These are phyloP conservation scores for Orestias chungarensis DNA, from an alignment of 2,797 vertebrate genomes.

Conservation along the genomic window DNA sequence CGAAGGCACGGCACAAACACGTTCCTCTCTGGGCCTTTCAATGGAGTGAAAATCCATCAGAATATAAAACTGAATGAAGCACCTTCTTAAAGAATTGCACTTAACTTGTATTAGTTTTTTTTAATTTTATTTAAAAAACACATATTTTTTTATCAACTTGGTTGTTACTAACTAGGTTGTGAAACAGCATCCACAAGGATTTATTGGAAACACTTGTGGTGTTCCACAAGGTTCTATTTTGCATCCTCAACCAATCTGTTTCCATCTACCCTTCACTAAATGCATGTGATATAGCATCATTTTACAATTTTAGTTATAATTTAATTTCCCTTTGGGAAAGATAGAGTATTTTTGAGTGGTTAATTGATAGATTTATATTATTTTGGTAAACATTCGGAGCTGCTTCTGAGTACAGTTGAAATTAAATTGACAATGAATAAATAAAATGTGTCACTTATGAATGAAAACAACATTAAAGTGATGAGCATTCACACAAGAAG, in stretches of 20 bases:
- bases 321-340: no score
- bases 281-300: neutral
- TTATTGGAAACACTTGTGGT: neutral
- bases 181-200: neutral
- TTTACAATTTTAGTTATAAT: no score
- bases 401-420: neutral
- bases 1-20: slow-evolving; percentile 10
- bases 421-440: no score
- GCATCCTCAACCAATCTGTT: neutral
- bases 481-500: neutral
- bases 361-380: neutral
- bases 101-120: neutral
- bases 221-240: neutral
- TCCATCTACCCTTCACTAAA: no score
- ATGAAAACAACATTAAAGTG: neutral
- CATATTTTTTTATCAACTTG: no score
- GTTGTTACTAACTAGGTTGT: no score
- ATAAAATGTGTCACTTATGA: neutral
- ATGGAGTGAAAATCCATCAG: slow-evolving; percentile 21
- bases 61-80: neutral
- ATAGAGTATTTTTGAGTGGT: no score
- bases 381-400: neutral
- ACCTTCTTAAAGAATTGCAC: neutral
- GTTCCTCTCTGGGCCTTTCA: slow-evolving; percentile 4
- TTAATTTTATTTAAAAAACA: no score